Conservation (phyloP, 2,888 invertebrate species). For the Agrochola circellaris region DNA sequence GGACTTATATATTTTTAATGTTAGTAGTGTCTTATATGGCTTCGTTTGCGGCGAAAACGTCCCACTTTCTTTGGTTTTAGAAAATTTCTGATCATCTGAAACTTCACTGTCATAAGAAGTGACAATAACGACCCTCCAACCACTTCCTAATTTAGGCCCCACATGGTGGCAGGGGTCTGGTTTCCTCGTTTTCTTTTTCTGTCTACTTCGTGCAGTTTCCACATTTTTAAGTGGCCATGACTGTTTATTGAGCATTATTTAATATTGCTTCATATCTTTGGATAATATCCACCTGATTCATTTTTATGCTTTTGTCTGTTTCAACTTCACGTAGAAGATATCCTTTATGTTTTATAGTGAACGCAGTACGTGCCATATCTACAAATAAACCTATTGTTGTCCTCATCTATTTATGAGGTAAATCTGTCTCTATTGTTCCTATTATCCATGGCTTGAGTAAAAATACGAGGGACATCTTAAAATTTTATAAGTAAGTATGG, state of each 20-base stretch:
- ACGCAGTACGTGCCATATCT: slow-evolving; percentile 48
- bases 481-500: background rate
- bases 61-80: background rate
- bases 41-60: slow-evolving; percentile 1
- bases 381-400: slow-evolving; percentile 24
- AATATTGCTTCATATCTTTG: background rate
- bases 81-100: background rate
- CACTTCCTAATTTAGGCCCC: too few relatives aligned
- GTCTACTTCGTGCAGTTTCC: background rate
- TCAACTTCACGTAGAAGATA: slow-evolving; percentile 3
- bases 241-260: background rate
- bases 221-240: background rate
- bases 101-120: background rate
- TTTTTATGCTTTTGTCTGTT: background rate
- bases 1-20: slow-evolving; percentile 15
- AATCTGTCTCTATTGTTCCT: slow-evolving; percentile 18
- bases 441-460: slow-evolving; percentile 1
- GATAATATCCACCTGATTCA: background rate
- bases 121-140: background rate
- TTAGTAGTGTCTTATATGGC: background rate
- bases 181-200: background rate
- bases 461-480: slow-evolving; percentile 13
- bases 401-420: background rate
- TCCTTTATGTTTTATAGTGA: background rate
- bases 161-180: background rate